Percentiles rank a stretch among this genome's conserved stretches.
Evolutionary conservation across 2,113 vertebrate species (phyloP).

Genomic region (Brienomyrus brachyistius): DNA sequence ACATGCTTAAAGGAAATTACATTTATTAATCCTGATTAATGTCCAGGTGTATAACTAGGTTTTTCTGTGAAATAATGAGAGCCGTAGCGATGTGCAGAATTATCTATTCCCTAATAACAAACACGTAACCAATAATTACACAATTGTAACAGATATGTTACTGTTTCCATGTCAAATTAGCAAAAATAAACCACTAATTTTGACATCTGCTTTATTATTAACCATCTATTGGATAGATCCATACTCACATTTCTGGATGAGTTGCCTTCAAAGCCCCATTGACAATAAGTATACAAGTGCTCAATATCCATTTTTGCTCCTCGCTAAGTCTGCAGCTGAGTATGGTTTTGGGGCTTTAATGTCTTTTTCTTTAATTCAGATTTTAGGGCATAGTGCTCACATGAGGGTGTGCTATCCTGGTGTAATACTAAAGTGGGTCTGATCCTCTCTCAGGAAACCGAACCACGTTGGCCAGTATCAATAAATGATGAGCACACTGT

Average conservation of each 20-base stretch:
- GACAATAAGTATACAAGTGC: not conserved
- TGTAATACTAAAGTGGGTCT: not conserved
- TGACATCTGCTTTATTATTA: not conserved
- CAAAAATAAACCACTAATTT: not conserved
- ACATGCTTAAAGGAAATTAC: not conserved
- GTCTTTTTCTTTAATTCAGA: not conserved
- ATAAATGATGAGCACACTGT: constrained; percentile 26
- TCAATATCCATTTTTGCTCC: constrained; percentile 15
- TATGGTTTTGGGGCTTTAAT: not conserved
- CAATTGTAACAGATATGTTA: not conserved
- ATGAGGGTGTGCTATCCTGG: not conserved
- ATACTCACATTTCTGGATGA: constrained; percentile 18
- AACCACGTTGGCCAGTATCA: constrained; percentile 9
- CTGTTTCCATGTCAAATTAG: not conserved
- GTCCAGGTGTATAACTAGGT: not conserved
- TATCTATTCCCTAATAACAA: not conserved
- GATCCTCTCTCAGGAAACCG: constrained; percentile 16
- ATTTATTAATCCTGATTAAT: not conserved
- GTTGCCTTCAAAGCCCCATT: constrained; percentile 7
- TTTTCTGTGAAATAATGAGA: not conserved
- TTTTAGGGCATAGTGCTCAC: not conserved
- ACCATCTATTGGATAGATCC: not conserved
- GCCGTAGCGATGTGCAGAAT: not conserved
- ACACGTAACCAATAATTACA: not conserved
- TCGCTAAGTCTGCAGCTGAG: not conserved